phyloP scores from a whole-genome alignment of 1,140 invertebrate species.

The Druon quercuslanigerum region DNA sequence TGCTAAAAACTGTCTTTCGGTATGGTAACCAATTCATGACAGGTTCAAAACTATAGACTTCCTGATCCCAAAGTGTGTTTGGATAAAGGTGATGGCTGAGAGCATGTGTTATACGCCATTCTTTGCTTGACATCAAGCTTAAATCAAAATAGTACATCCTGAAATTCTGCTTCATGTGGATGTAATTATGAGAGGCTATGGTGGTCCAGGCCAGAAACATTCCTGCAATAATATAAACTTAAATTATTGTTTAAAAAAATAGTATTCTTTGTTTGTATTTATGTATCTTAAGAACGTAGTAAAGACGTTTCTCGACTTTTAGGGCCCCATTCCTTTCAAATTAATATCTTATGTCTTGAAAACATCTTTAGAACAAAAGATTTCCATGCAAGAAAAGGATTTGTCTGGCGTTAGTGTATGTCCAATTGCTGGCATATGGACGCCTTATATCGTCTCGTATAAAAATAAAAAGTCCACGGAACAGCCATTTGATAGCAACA shows the following conservation, averaged over 20 bases:
- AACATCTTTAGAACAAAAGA: too few species aligned
- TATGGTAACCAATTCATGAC: constrained; percentile 81
- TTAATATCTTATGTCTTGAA: too few species aligned
- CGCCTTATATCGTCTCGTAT: too few species aligned
- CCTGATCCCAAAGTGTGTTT: constrained; percentile 86
- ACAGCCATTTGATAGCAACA: too few species aligned
- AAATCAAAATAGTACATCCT: constrained; percentile 89
- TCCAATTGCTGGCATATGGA: too few species aligned
- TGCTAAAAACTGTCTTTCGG: constrained; percentile 71
- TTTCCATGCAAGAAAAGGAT: too few species aligned
- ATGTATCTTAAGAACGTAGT: too few species aligned
- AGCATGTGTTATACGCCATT: constrained; percentile 86
- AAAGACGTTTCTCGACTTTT: too few species aligned
- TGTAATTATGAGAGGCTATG: constrained; percentile 86
- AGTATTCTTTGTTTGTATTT: too few species aligned
- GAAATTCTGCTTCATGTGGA: constrained; percentile 87
- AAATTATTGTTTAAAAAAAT: background rate
- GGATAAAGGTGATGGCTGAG: constrained; percentile 89
- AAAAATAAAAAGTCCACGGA: too few species aligned
- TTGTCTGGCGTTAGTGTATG: too few species aligned
- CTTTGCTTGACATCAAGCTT: constrained; percentile 79
- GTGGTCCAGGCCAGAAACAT: constrained; percentile 77
- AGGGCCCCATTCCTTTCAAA: too few species aligned
- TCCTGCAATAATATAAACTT: constrained; percentile 60
- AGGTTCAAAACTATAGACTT: constrained; percentile 84